Base-by-base conservation (phyloP, 2,888 invertebrate genomes). In the Drosophila peninsularis region DNA sequence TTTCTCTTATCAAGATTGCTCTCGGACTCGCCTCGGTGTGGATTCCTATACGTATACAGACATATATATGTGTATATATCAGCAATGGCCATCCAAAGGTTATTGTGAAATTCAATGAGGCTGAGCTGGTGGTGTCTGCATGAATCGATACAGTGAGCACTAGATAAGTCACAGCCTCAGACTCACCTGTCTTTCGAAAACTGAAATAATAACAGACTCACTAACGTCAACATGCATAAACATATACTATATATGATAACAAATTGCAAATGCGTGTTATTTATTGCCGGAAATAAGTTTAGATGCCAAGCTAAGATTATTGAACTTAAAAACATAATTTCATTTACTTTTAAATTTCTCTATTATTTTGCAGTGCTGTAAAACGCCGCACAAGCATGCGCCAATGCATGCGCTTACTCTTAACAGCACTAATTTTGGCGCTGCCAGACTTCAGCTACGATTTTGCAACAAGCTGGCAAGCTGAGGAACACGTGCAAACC, bases 401-500 rank as follows among this genome's bases (percentile, higher is more conserved):
- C 44, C 5, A n/a, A 21, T 5, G 1, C 14, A 14, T 44, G 7
- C n/a, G 9, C 7, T 14, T 44, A 14, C n/a, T n/a, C 3, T 24
- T 9, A 1, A 3, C 32, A 19, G 14, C 50, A 50, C 19, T 21
- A 24, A 50, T 0, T 7, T 1, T 19, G 10, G 32, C 10, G 32
- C 1, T 54, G 41, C 54, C 54, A 41, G 41, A 54, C 19, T 30
- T 14, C 19, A 17, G 6, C n/a, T 34, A 6, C 9, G 5, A 5
- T 5, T 19, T 49, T 41, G 19, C 0, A 55, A n/a, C 45, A 17
- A 55, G 61, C 19, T 78, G 75, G 74, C 75, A 75, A 30, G 53
- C 54, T 42, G 11, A 10, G 37, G 61, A 67, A 62, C 77, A 79
- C 82, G 75, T 74, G 76, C 67, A 32, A 67, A 53, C 53, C 66